phyloP scores from a whole-genome alignment of 2,888 invertebrate genomes.

The Stenotaenia linearis region DNA sequence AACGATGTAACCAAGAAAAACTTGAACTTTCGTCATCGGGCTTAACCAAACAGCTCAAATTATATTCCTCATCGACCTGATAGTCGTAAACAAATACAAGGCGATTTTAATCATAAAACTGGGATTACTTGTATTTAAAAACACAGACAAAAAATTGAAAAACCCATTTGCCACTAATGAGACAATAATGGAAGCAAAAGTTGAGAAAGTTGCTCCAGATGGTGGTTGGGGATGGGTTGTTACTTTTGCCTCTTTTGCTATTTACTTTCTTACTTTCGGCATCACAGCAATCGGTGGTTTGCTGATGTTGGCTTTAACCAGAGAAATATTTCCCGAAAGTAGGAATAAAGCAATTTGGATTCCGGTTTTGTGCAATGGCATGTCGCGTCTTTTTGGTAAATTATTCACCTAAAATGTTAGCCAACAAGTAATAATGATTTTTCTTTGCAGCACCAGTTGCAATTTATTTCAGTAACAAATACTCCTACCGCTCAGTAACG shows the following conservation, averaged over 20 bases:
- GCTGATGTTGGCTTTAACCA: background rate
- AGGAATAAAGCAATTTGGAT: background rate
- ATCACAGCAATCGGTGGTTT: background rate
- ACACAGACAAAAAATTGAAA: no score
- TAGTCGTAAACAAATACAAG: no score
- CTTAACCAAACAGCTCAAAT: no score
- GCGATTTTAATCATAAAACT: no score
- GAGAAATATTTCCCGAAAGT: background rate
- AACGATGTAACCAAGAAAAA: no score
- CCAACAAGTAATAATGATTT: background rate
- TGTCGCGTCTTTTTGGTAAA: background rate
- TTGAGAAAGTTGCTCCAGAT: background rate
- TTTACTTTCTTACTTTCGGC: background rate
- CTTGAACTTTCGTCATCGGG: no score
- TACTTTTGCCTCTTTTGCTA: background rate
- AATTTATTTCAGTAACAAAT: background rate
- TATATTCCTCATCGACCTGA: no score
- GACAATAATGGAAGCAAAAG: no score
- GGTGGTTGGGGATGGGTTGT: conserved; percentile 28
- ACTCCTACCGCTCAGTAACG: background rate
- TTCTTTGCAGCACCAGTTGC: background rate
- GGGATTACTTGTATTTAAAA: no score
- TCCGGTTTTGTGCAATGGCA: background rate
- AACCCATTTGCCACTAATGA: no score
- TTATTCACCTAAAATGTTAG: background rate